Base-by-base conservation (phyloP, 2,113 vertebrate genomes). In the Atrichornis clamosus region DNA sequence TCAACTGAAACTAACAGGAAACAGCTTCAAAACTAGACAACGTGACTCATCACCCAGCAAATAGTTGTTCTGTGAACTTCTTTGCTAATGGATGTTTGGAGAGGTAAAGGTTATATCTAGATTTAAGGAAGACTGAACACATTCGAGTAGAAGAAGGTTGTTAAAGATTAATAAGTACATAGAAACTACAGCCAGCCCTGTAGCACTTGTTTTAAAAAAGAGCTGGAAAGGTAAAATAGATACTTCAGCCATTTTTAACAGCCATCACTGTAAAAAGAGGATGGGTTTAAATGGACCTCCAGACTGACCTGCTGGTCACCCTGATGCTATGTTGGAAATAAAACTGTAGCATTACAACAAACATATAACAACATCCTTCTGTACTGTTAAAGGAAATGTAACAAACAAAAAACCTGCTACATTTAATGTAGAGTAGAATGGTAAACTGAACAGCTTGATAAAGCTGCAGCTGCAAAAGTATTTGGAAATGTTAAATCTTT, bases 1-100 rank as follows among this genome's bases (percentile, higher is more conserved):
- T 64, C 91, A 58, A 46, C 19, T 74, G 63, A 90, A 95, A 56
- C 35, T 39, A 83, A 49, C 24, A 94, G 68, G 80, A 94, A 94
- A 49, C 28, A 74, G 64, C 42, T 70, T 87, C 87, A 77, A 77
- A 80, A 74, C 28, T 37, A 56, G 46, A 35, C 62, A 73, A 84
- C 0, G 5, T 81, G 76, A 94, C 80, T 94, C 76, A 89, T 23
- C 55, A 33, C 37, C 28, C 84, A 59, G 49, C 58, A 37, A 79
- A 93, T 0, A 24, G 67, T 4, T 77, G 58, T 53, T 79, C 83
- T 80, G 32, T 58, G 87, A 95, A 90, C 46, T 37, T 69, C 68
- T 50, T 23, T n/a, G 49, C 67, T 89, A 86, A 90, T 46, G 73
- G 80, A 47, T 18, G 19, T 37, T 85, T 37, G 62, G 72, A 64